Conservation (phyloP, 2,888 invertebrate genomes). For the Ryuthela nishihirai region DNA sequence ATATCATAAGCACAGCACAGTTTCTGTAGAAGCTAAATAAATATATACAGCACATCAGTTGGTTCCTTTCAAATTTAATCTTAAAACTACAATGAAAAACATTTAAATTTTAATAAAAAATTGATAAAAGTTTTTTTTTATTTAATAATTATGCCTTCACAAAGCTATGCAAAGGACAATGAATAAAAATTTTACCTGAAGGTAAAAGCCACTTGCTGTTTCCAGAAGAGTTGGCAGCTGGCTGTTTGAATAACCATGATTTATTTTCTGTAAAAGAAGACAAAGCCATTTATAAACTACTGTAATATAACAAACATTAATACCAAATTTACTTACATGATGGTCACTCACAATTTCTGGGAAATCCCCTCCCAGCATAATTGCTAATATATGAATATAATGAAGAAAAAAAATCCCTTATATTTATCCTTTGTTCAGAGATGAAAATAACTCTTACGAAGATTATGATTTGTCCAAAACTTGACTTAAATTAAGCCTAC, state of each 20-base stretch:
- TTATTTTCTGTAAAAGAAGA: constrained; percentile 60
- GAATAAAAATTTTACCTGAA: constrained; percentile 51
- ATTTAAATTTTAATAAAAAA: not conserved
- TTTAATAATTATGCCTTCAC: not conserved
- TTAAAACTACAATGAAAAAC: not conserved
- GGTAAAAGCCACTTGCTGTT: constrained; percentile 79
- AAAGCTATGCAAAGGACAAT: not conserved
- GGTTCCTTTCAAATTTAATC: not conserved
- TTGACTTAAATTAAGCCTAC: no score
- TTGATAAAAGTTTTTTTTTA: not conserved
- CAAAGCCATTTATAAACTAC: not conserved
- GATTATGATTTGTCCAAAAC: no score
- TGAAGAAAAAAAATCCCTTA: no score
- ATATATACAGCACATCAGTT: no score
- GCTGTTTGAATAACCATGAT: constrained; percentile 69
- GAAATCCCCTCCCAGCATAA: no score
- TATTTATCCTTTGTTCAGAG: no score
- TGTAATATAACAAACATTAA: not conserved
- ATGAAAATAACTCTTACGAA: no score
- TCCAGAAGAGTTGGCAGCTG: constrained; percentile 75
- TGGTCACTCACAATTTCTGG: not conserved
- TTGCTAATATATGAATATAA: no score
- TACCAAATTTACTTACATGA: not conserved
- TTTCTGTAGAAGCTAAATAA: constrained; percentile 66
- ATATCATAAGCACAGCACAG: constrained; percentile 75